Percentiles rank a stretch among this genome's conserved stretches.
These are phyloP conservation scores for Thymelicus acteon DNA, from an alignment of 2,888 invertebrate species.

Conservation along the genomic window DNA sequence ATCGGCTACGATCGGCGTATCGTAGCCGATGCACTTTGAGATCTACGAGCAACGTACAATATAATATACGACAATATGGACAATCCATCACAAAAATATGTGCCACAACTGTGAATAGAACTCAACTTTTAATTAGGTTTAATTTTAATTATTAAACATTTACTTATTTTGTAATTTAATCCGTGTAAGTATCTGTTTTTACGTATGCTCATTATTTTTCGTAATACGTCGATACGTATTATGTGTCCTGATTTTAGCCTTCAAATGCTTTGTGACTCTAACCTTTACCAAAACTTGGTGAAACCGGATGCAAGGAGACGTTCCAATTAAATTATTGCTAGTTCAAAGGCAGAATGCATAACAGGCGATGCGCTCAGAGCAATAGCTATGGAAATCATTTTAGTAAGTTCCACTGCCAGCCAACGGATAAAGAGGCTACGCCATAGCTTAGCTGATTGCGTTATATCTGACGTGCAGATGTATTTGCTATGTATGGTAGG, in stretches of 20 bases:
- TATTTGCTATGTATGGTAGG: slow-evolving; percentile 1
- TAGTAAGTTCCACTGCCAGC: slow-evolving; percentile 52
- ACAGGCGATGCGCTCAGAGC: slow-evolving; percentile 56
- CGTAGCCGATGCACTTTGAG: too few species aligned
- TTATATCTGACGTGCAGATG: slow-evolving; percentile 1
- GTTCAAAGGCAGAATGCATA: slow-evolving; percentile 78
- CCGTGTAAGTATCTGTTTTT: too few species aligned
- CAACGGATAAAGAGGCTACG: slow-evolving; percentile 26
- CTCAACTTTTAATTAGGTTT: too few species aligned
- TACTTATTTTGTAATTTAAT: too few species aligned
- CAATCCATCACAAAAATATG: too few species aligned
- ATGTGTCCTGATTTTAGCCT: not conserved
- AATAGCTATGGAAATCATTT: slow-evolving; percentile 65
- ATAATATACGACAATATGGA: too few species aligned
- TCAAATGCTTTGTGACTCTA: slow-evolving; percentile 15
- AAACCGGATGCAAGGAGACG: slow-evolving; percentile 59
- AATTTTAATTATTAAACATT: too few species aligned
- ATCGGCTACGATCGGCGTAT: too few species aligned
- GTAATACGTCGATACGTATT: not conserved
- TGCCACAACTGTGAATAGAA: too few species aligned
- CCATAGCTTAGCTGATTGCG: slow-evolving; percentile 26
- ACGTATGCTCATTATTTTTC: too few species aligned
- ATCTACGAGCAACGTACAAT: too few species aligned
- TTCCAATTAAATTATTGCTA: slow-evolving; percentile 77
- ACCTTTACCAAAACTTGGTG: slow-evolving; percentile 56